A percentile compares a stretch with the other conserved stretches of the same genome.
phyloP scores from a whole-genome alignment of 1,140 invertebrate species.

The Monochamus saltuarius region DNA sequence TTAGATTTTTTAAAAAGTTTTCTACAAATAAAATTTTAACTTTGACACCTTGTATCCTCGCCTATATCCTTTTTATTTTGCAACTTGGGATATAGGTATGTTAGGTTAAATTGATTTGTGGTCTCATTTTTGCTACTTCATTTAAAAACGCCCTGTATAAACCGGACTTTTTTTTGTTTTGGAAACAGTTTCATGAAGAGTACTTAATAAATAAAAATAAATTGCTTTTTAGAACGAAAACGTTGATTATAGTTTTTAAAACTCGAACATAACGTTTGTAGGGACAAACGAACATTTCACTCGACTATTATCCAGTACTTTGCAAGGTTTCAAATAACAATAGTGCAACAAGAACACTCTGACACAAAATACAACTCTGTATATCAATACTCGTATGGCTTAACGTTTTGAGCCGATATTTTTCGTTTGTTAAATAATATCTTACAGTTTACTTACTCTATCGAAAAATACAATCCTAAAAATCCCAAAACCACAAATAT shows the following conservation, averaged over 20 bases:
- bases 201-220: not conserved
- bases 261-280: no score
- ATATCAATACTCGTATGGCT: slow-evolving; percentile 4
- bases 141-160: no score
- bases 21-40: no score
- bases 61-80: no score
- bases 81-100: no score
- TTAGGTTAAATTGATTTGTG: no score
- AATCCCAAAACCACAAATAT: slow-evolving; percentile 34
- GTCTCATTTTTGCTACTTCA: no score
- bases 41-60: no score
- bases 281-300: not conserved
- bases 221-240: not conserved
- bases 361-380: slow-evolving; percentile 20
- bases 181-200: no score
- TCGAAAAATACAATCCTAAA: slow-evolving; percentile 20
- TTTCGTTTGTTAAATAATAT: slow-evolving; percentile 23
- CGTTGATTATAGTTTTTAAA: no score
- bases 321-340: slow-evolving; percentile 7
- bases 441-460: slow-evolving; percentile 32
- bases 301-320: not conserved
- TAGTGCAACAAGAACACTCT: slow-evolving; percentile 24
- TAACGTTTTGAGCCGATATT: slow-evolving; percentile 14
- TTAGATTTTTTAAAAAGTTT: no score
- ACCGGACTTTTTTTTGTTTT: no score